phyloP scores from a whole-genome alignment of 2,888 invertebrate genomes.

The Tinea trinotella region DNA sequence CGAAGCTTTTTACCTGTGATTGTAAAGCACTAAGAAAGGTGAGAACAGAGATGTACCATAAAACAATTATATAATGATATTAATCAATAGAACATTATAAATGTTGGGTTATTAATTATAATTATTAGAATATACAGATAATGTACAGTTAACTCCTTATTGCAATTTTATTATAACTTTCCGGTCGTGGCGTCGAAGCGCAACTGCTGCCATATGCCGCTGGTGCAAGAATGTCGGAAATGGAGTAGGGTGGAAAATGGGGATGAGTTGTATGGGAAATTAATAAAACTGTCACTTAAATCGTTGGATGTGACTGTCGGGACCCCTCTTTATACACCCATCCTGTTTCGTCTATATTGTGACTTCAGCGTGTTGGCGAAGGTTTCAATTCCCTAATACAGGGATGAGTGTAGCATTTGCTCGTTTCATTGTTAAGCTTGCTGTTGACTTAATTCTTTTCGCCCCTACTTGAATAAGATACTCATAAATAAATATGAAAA shows the following conservation, averaged over 20 bases:
- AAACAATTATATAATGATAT: too few species aligned
- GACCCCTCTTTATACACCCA: slow-evolving; percentile 40
- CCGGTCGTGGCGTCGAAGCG: slow-evolving; percentile 27
- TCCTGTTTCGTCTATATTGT: slow-evolving; percentile 34
- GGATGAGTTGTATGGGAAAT: slow-evolving; percentile 74
- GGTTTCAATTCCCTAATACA: slow-evolving; percentile 31
- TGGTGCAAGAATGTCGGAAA: slow-evolving; percentile 54
- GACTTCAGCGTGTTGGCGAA: slow-evolving; percentile 34
- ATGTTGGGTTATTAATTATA: too few species aligned
- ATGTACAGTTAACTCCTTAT: slow-evolving; percentile 2
- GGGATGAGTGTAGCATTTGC: slow-evolving; percentile 34
- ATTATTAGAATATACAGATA: background rate
- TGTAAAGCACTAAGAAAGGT: too few species aligned
- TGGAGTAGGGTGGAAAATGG: slow-evolving; percentile 57
- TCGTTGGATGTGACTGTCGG: slow-evolving; percentile 58
- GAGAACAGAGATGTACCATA: too few species aligned
- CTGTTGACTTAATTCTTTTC: slow-evolving; percentile 62
- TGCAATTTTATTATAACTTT: slow-evolving; percentile 30
- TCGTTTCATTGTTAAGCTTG: slow-evolving; percentile 51
- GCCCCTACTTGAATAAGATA: slow-evolving; percentile 46
- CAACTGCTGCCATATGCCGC: slow-evolving; percentile 52
- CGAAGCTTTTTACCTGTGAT: background rate
- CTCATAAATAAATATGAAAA: slow-evolving; percentile 53
- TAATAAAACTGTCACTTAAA: slow-evolving; percentile 85
- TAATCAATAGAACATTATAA: too few species aligned